Base-by-base conservation (phyloP, 1,140 invertebrate genomes). In the Pseudomyrmex gracilis region DNA sequence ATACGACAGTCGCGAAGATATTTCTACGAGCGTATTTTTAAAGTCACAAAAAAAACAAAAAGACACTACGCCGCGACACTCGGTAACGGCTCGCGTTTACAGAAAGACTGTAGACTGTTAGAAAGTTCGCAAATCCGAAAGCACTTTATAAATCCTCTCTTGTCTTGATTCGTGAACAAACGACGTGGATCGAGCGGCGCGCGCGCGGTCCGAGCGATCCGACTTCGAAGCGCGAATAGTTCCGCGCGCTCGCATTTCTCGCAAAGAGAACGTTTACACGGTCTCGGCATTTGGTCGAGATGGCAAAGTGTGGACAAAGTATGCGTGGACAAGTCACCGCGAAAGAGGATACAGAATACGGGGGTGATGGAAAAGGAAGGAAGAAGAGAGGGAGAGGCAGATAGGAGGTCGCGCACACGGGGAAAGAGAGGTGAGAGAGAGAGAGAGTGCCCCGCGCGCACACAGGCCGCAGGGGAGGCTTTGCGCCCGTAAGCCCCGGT, bases 401-500 rank as follows among this genome's bases (percentile, higher is more conserved):
- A 85, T 76, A 82, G 64, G 82, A 70, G 87, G 87, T 88, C 86
- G n/a, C n/a, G n/a, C n/a, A 85, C 86, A 82, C 74, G 83, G 83
- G 86, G 82, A 85, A 80, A 80, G 76, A 80, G 76, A 80, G 76
- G 76, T 80, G 76, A 80, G 76, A n/a, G n/a, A n/a, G n/a, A n/a
- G n/a, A n/a, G n/a, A n/a, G n/a, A 80, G 76, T 80, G 66, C 76
- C 34, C 34, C 66, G 76, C 77, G 86, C 58, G 84, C 90, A 88
- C 58, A 83, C 90, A 88, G 77, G 84, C 77, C 87, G 71, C 87
- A 86, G 85, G 90, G 89, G 90, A 91, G 90, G 92, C 90, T 93
- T 93, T 93, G 90, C 87, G 89, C 90, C 87, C 87, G 89, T 93
- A 93, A 93, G 89, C 93, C 87, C 90, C 86, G 80, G 86, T 91